phyloP scores from a whole-genome alignment of 64 coral and sea anemone genomes.

The Porites australiensis region DNA sequence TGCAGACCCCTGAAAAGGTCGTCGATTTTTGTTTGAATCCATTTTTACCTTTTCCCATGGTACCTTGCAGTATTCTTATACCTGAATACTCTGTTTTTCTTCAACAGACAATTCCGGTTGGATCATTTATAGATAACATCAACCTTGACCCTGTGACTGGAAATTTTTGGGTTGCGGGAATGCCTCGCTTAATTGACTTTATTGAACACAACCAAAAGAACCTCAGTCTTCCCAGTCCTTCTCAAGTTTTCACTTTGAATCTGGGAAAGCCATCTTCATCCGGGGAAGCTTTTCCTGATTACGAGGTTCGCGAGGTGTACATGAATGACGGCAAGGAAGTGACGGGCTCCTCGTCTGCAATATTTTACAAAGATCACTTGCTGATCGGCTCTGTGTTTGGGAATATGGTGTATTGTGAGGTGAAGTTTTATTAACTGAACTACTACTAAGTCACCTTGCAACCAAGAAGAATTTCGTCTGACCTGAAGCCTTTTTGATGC shows the following conservation, averaged over 20 bases:
- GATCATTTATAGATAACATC: conserved; percentile 13
- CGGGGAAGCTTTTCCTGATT: conserved; percentile 3
- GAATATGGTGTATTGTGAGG: not conserved
- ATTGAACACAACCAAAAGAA: not conserved
- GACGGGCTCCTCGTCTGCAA: not conserved
- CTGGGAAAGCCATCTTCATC: conserved; percentile 1
- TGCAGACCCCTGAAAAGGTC: too few relatives aligned
- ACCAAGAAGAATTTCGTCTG: too few relatives aligned
- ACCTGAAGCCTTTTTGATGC: too few relatives aligned
- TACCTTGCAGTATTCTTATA: too few relatives aligned
- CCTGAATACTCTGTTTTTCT: too few relatives aligned
- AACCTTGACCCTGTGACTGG: conserved; percentile 25
- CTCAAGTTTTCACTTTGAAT: conserved; percentile 2
- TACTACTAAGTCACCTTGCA: not conserved
- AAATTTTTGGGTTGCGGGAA: conserved; percentile 19
- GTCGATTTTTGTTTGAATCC: too few relatives aligned
- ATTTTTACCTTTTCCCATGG: too few relatives aligned
- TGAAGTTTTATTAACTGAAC: not conserved
- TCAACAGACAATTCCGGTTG: conserved; percentile 26
- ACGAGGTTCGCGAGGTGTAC: conserved; percentile 37
- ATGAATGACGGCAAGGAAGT: conserved; percentile 31
- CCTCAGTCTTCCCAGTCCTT: conserved; percentile 5
- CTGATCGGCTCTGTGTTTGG: not conserved
- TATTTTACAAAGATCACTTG: not conserved
- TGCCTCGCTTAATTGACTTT: not conserved